A percentile compares a stretch with the other conserved stretches of the same genome.
Conservation (phyloP, 2,797 vertebrate genomes). For the Urophycis tenuis region DNA sequence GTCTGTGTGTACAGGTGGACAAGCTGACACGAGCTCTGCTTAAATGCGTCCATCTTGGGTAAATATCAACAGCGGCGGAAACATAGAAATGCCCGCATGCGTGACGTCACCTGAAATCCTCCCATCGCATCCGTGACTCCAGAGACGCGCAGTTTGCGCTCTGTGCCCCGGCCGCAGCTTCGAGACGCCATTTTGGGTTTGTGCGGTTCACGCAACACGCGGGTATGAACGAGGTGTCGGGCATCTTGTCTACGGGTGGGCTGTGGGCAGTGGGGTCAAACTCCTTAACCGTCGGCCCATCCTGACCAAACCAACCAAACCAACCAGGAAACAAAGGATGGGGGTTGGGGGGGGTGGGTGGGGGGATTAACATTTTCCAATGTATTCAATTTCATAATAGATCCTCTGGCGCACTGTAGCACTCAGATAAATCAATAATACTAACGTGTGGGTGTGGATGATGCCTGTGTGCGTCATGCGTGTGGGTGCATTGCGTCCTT, state of each 20-base stretch:
- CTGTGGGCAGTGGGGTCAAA: not conserved
- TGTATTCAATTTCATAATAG: conserved; percentile 67
- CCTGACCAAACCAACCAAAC: not conserved
- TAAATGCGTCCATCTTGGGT: too few relatives aligned
- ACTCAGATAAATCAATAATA: conserved; percentile 72
- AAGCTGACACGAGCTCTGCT: too few relatives aligned
- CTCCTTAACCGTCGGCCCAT: not conserved
- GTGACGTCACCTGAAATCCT: too few relatives aligned
- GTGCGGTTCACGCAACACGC: too few relatives aligned
- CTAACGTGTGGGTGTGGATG: conserved; percentile 34
- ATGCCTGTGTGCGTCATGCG: not conserved
- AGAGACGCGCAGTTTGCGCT: too few relatives aligned
- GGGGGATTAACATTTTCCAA: conserved; percentile 44
- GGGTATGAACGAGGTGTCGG: not conserved
- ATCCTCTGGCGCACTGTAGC: conserved; percentile 51
- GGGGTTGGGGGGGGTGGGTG: not conserved
- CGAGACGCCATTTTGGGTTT: too few relatives aligned
- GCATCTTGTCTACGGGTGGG: not conserved
- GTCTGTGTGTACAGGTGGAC: not conserved
- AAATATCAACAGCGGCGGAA: too few relatives aligned
- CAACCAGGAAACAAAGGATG: not conserved
- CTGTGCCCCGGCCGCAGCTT: too few relatives aligned
- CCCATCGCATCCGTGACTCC: too few relatives aligned
- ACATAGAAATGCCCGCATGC: not conserved
- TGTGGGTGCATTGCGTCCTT: too few relatives aligned